Conservation (phyloP, 2,888 invertebrate genomes). For the Drosophila stalkeri region DNA sequence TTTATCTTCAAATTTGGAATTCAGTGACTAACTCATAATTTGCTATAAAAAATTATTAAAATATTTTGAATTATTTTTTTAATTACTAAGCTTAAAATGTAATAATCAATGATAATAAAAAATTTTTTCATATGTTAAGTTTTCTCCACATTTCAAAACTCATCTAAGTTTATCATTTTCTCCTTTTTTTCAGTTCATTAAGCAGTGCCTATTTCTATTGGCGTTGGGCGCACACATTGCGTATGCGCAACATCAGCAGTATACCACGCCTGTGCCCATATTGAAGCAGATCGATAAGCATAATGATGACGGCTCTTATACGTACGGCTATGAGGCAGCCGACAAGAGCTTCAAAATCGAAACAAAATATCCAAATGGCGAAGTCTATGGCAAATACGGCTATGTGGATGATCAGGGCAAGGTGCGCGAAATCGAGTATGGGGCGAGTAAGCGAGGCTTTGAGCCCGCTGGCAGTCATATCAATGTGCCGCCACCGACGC, state of each 20-base stretch:
- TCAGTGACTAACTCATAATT: too few relatives aligned
- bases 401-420: conserved; percentile 92
- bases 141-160: too few relatives aligned
- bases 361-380: conserved; percentile 93
- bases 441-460: conserved; percentile 92
- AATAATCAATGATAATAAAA: too few relatives aligned
- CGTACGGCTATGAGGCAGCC: conserved; percentile 94
- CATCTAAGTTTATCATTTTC: neutral
- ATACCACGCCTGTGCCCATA: conserved; percentile 92
- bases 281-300: conserved; percentile 93
- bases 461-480: conserved; percentile 91
- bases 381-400: conserved; percentile 95
- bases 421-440: conserved; percentile 92
- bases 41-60: too few relatives aligned
- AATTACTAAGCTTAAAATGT: too few relatives aligned
- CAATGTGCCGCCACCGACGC: conserved; percentile 94
- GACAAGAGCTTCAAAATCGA: conserved; percentile 95
- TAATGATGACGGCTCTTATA: conserved; percentile 95
- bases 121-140: too few relatives aligned
- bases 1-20: too few relatives aligned
- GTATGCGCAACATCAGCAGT: conserved; percentile 85
- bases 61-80: too few relatives aligned
- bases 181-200: conserved; percentile 28
- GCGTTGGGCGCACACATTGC: conserved; percentile 56
- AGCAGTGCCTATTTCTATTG: conserved; percentile 33